Conservation (phyloP, 2,113 vertebrate genomes). For the Fregetta grallaria region DNA sequence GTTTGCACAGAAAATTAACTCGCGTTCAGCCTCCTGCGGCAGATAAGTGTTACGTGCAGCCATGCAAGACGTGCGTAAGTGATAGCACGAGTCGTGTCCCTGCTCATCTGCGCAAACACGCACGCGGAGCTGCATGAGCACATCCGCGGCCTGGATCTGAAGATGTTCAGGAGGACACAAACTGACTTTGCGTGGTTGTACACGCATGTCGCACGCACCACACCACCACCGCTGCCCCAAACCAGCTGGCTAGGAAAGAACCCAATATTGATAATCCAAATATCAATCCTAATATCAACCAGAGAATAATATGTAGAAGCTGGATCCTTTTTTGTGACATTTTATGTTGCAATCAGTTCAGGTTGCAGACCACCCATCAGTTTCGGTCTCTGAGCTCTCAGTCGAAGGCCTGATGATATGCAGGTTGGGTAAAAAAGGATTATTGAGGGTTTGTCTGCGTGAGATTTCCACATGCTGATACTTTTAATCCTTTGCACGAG, state of each 20-base stretch:
- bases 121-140: rapidly evolving
- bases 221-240: neutral
- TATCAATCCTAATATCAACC: neutral
- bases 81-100: neutral
- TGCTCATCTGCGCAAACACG: rapidly evolving
- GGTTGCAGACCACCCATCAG: rapidly evolving
- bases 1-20: neutral
- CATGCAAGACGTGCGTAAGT: rapidly evolving
- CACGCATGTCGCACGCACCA: neutral
- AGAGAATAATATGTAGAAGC: neutral
- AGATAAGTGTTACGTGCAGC: neutral
- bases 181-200: neutral
- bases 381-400: neutral
- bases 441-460: neutral
- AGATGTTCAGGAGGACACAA: neutral
- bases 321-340: neutral
- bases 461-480: neutral
- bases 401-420: neutral
- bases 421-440: neutral
- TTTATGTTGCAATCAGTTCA: neutral
- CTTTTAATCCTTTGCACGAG: neutral
- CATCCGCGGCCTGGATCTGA: neutral
- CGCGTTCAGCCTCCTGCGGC: neutral
- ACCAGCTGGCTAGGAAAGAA: neutral
- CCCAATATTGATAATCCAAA: neutral